phyloP scores from a whole-genome alignment of 2,113 vertebrate genomes.

The Acanthisitta chloris region DNA sequence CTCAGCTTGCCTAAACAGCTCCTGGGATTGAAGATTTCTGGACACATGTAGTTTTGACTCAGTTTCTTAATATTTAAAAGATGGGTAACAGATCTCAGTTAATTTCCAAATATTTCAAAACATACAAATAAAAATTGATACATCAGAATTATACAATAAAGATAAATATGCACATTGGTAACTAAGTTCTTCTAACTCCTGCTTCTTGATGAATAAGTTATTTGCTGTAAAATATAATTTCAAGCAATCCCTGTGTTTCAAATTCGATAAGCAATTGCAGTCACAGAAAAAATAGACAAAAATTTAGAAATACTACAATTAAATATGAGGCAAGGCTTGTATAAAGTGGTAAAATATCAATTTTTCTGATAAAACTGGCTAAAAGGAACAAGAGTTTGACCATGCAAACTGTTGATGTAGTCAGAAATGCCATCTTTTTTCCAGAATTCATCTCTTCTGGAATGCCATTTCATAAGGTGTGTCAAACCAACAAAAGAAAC shows the following conservation, averaged over 20 bases:
- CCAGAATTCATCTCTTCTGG: neutral
- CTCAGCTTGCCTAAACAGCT: neutral
- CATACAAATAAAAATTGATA: neutral
- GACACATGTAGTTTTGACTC: neutral
- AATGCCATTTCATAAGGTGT: neutral
- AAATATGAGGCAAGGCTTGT: neutral
- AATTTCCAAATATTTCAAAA: neutral
- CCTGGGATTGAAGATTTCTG: neutral
- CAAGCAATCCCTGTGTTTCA: neutral
- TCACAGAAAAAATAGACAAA: neutral
- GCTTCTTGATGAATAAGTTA: neutral
- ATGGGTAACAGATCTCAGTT: neutral
- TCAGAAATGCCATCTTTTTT: neutral
- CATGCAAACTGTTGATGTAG: neutral
- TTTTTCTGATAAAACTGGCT: neutral
- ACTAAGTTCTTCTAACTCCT: neutral
- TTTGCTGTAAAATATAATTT: neutral
- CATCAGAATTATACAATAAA: neutral
- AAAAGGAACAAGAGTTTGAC: neutral
- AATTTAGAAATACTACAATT: neutral
- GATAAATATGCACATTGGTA: neutral
- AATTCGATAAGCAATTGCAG: neutral
- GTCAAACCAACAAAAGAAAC: neutral
- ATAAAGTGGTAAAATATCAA: neutral
- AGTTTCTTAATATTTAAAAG: neutral